Percentiles rank a stretch among this genome's conserved stretches.
These are phyloP conservation scores for Eulimnadia texana DNA, from an alignment of 1,140 invertebrate genomes.

Conservation along the genomic window DNA sequence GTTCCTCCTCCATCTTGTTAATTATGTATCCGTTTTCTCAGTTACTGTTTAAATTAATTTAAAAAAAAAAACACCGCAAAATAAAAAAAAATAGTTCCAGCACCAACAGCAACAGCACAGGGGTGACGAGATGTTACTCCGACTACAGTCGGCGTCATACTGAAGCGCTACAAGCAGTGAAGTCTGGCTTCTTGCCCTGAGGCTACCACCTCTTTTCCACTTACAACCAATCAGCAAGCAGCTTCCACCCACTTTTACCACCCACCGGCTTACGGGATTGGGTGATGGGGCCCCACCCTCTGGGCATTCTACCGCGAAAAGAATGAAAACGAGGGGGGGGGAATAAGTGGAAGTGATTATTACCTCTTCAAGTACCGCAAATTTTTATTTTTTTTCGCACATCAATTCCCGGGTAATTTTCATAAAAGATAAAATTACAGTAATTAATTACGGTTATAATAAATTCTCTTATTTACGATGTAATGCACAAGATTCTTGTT, in stretches of 20 bases:
- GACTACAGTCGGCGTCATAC: not conserved
- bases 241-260: not conserved
- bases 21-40: not conserved
- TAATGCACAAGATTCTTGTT: too few species aligned
- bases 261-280: not conserved
- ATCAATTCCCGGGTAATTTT: not conserved
- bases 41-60: not conserved
- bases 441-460: too few species aligned
- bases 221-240: not conserved
- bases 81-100: too few species aligned
- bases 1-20: slow-evolving; percentile 75
- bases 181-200: not conserved
- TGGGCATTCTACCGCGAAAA: not conserved
- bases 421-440: too few species aligned
- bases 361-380: not conserved
- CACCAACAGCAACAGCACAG: too few species aligned
- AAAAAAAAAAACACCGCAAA: too few species aligned
- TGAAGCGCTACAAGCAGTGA: not conserved
- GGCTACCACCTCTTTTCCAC: not conserved
- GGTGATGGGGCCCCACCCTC: not conserved
- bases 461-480: too few species aligned
- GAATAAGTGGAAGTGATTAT: too few species aligned
- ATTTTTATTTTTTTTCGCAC: not conserved
- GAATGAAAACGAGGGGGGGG: too few species aligned
- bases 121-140: too few species aligned